Conservation (phyloP, 1,140 invertebrate species). For the Idris sp. region DNA sequence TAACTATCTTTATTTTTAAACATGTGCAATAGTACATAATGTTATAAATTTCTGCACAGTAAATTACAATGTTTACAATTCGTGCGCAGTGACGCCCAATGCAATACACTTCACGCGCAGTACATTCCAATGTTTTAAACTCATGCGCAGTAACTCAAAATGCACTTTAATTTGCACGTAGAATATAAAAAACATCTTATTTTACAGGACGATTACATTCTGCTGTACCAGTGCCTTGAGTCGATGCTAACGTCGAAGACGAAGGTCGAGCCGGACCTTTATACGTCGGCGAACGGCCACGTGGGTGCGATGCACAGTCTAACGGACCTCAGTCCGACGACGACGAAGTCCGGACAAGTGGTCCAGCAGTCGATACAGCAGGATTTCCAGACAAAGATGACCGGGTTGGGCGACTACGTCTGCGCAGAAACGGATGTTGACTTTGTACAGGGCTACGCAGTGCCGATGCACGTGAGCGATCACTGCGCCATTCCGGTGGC, state of each 20-base stretch:
- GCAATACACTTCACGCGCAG: no score
- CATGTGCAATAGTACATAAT: no score
- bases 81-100: no score
- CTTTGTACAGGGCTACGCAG: slow-evolving; percentile 67
- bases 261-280: slow-evolving; percentile 77
- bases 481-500: slow-evolving; percentile 55
- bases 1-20: no score
- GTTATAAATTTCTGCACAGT: no score
- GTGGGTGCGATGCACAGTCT: slow-evolving; percentile 65
- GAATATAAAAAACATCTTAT: no score
- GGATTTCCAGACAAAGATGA: slow-evolving; percentile 64
- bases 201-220: slow-evolving; percentile 79
- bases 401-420: slow-evolving; percentile 67
- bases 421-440: slow-evolving; percentile 64
- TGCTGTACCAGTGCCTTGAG: slow-evolving; percentile 75
- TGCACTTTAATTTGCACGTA: slow-evolving; percentile 1
- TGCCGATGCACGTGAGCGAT: slow-evolving; percentile 66
- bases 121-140: no score
- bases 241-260: slow-evolving; percentile 73
- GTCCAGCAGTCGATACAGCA: slow-evolving; percentile 21
- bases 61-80: no score
- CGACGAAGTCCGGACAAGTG: slow-evolving; percentile 10
- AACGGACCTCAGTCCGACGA: slow-evolving; percentile 46
- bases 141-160: not conserved
- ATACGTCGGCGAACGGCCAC: slow-evolving; percentile 77